phyloP scores from a whole-genome alignment of 2,888 invertebrate genomes.

The Ormyrus pomaceus region DNA sequence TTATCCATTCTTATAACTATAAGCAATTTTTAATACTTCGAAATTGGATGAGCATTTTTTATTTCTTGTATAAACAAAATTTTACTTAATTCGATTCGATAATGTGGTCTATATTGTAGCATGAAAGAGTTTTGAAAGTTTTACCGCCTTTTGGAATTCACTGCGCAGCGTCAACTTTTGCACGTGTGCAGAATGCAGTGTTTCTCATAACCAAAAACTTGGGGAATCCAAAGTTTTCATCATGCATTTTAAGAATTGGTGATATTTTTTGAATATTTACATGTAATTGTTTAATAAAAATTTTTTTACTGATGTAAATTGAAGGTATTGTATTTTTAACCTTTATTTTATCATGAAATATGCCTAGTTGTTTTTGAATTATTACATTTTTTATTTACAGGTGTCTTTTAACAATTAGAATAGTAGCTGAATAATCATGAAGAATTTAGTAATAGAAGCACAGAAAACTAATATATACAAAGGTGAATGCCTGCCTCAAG shows the following conservation, averaged over 20 bases:
- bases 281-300: neutral
- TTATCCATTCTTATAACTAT: no score
- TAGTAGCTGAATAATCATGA: conserved; percentile 61
- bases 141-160: conserved; percentile 6
- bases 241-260: neutral
- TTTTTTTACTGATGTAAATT: neutral
- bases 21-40: no score
- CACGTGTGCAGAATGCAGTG: conserved; percentile 26
- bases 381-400: neutral
- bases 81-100: no score
- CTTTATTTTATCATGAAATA: neutral
- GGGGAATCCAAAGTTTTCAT: neutral
- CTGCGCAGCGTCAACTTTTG: conserved; percentile 28
- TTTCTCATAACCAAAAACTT: conserved; percentile 36
- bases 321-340: conserved; percentile 2
- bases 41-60: no score
- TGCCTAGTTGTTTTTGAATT: neutral
- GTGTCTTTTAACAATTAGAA: neutral
- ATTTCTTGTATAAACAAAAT: no score
- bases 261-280: neutral
- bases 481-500: conserved; percentile 38
- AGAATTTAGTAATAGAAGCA: conserved; percentile 65
- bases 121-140: neutral
- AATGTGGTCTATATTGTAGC: no score
- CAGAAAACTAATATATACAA: conserved; percentile 59